Evolutionary conservation across 2,113 vertebrate genomes (phyloP).

Genomic region (Callaeas wilsoni): DNA sequence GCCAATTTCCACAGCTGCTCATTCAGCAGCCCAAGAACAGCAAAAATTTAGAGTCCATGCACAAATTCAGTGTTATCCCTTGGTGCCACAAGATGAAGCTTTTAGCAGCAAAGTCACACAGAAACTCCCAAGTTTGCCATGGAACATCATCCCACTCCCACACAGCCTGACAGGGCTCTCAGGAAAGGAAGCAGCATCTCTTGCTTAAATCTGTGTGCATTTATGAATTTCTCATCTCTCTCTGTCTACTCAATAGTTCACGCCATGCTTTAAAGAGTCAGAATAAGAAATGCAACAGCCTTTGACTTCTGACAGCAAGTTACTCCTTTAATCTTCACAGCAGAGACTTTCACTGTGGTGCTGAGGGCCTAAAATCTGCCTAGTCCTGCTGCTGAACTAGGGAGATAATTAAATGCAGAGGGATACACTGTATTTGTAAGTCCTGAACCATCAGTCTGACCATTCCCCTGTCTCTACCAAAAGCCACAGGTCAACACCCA

Average conservation of each 20-base stretch:
- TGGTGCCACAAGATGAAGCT: not conserved
- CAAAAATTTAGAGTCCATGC: not conserved
- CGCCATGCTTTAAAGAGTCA: not conserved
- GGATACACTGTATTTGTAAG: not conserved
- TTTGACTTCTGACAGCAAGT: not conserved
- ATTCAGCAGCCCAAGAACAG: not conserved
- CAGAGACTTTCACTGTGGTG: not conserved
- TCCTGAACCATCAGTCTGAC: not conserved
- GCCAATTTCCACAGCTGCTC: not conserved
- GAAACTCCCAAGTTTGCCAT: not conserved
- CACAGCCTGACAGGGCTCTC: not conserved
- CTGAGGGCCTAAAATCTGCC: not conserved
- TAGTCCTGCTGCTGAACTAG: not conserved
- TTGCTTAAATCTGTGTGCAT: not conserved
- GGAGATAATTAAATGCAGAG: not conserved
- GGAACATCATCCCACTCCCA: not conserved
- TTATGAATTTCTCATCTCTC: not conserved
- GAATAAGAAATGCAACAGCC: not conserved
- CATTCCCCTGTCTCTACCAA: not conserved
- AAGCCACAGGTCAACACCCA: not conserved
- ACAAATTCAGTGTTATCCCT: not conserved
- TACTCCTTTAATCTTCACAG: not conserved
- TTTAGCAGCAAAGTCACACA: not conserved
- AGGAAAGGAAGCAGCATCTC: not conserved
- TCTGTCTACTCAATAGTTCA: not conserved